A percentile compares a stretch with the other conserved stretches of the same genome.
These are phyloP conservation scores for Phrixothrix hirtus DNA, from an alignment of 2,888 invertebrate species.

Conservation along the genomic window DNA sequence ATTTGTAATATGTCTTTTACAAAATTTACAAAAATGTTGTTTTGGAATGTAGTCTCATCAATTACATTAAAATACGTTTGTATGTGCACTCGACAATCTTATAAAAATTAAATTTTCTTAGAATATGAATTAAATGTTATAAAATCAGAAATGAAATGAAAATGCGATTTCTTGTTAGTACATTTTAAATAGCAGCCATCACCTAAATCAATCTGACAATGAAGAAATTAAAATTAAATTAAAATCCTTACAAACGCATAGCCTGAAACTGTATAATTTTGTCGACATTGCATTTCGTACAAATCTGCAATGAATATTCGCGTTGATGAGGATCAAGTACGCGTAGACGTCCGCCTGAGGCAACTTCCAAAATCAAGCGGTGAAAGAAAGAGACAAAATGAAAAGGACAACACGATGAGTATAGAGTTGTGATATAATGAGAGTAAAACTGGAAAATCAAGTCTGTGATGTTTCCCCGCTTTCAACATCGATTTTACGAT, in stretches of 20 bases:
- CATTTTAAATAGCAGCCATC: slow-evolving; percentile 28
- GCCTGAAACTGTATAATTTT: slow-evolving; percentile 34
- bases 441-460: slow-evolving; percentile 35
- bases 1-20: too few species aligned
- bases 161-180: too few species aligned
- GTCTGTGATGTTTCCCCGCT: slow-evolving; percentile 33
- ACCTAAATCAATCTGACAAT: slow-evolving; percentile 36
- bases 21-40: too few species aligned
- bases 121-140: too few species aligned
- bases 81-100: too few species aligned
- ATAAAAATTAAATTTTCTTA: too few species aligned
- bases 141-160: too few species aligned
- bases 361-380: slow-evolving; percentile 15
- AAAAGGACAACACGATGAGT: slow-evolving; percentile 13
- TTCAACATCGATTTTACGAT: slow-evolving; percentile 33
- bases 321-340: slow-evolving; percentile 32
- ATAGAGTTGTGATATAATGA: slow-evolving; percentile 30
- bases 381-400: slow-evolving; percentile 19
- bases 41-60: too few species aligned
- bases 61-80: too few species aligned
- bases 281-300: slow-evolving; percentile 34
- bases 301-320: slow-evolving; percentile 35
- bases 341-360: slow-evolving; percentile 26
- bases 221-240: slow-evolving; percentile 30
- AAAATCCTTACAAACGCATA: slow-evolving; percentile 29